Evolutionary conservation across 2,113 vertebrate genomes (phyloP), one percentile per base, ranked within the genome.

Genomic region (Petrocephalus microphthalmus): DNA sequence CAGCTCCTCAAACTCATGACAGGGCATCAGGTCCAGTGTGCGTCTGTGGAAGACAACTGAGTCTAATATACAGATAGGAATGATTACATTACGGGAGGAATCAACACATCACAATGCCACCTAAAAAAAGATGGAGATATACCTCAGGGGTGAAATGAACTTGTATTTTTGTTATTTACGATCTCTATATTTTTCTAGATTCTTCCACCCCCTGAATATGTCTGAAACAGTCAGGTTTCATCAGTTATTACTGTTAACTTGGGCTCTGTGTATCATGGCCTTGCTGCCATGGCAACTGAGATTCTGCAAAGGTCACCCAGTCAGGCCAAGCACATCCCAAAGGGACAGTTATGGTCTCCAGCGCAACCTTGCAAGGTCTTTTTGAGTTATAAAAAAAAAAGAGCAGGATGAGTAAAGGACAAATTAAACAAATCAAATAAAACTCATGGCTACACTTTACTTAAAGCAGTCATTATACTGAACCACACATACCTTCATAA

Each of bases 241-340:
- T 45, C 42, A 33, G 74, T 81, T 81, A 45, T 42, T 49, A 83
- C 45, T 42, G 42, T 83, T 57, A 20, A 85, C 56, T 85, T 85
- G 15, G 10, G 22, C 29, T 54, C 84, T 42, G 25, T 7, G 25
- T 53, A 53, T 85, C 82, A n/a, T 52, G 52, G 88, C 47, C 88
- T 83, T 83, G 74, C 84, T 88, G 47, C 83, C 45, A 88, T 88
- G 45, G 83, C n/a, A 71, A 88, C 88, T 49, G 42, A 19, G 37
- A 85, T 8, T 13, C 57, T 25, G 20, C 57, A 67, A 47, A 85
- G 45, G 25, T 57, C n/a, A 47, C 60, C 4, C 25, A 88, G 82
- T n/a, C 82, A 25, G 88, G 45, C 82, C 25, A 37, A 85, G n/a
- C 84, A 15, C 20, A 25, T 54, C 49, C n/a, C 84, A 85, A 54